Evolutionary conservation across 2,888 invertebrate species (phyloP).

Genomic region (Drosophila pullipes): DNA sequence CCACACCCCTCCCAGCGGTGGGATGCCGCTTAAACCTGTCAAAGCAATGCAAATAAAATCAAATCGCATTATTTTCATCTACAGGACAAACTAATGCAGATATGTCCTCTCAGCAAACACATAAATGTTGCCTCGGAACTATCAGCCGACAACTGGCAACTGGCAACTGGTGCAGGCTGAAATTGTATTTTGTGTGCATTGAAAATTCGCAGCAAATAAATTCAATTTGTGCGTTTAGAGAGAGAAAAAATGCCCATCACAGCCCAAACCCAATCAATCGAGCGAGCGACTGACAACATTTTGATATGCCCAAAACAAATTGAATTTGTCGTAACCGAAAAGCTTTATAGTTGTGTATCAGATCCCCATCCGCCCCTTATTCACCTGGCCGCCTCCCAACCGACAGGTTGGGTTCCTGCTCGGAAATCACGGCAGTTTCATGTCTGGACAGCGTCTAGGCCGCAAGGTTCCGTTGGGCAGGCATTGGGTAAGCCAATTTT

Average conservation of each 20-base stretch:
- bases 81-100: conserved; percentile 50
- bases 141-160: conserved; percentile 34
- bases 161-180: conserved; percentile 28
- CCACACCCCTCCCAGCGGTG: background rate
- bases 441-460: conserved; percentile 63
- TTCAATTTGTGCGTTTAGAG: conserved; percentile 75
- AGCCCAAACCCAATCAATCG: conserved; percentile 50
- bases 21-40: conserved; percentile 61
- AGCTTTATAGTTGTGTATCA: conserved; percentile 50
- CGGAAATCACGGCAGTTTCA: conserved; percentile 38
- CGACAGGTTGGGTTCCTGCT: conserved; percentile 9
- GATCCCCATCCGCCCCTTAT: background rate
- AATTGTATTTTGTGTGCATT: conserved; percentile 73
- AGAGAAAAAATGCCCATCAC: conserved; percentile 12
- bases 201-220: conserved; percentile 78
- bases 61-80: conserved; percentile 75
- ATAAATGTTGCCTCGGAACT: conserved; percentile 28
- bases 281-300: conserved; percentile 69
- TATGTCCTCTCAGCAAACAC: conserved; percentile 21
- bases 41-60: conserved; percentile 81
- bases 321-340: conserved; percentile 70
- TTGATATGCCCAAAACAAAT: conserved; percentile 78
- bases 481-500: conserved; percentile 60
- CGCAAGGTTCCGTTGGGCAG: conserved; percentile 24
- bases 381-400: background rate